Conservation (phyloP, 2,113 vertebrate species). For the Macquaria ambigua region DNA sequence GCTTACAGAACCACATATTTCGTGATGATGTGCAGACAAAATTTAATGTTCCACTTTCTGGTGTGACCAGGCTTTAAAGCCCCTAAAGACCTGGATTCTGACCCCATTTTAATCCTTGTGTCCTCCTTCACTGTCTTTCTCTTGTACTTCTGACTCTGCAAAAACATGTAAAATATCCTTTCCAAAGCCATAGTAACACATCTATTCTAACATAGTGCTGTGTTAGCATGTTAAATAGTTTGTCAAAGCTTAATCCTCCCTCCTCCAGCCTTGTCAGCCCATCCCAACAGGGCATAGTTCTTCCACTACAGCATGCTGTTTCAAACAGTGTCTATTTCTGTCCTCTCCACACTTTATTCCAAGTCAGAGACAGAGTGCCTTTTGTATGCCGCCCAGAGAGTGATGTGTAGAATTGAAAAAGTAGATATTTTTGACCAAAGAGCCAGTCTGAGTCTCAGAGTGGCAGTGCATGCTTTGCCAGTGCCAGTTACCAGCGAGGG, state of each 20-base stretch:
- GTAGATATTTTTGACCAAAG: conserved; percentile 76
- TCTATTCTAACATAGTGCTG: conserved; percentile 23
- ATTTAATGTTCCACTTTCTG: not conserved
- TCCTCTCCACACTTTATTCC: conserved; percentile 80
- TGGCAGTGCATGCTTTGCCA: conserved; percentile 57
- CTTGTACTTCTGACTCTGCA: conserved; percentile 22
- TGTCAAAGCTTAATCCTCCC: conserved; percentile 33
- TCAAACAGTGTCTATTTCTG: conserved; percentile 84
- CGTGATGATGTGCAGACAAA: not conserved
- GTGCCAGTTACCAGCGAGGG: conserved; percentile 68
- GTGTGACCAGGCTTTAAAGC: not conserved
- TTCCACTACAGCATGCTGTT: conserved; percentile 82
- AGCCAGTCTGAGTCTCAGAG: conserved; percentile 61
- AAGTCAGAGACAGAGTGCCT: conserved; percentile 84
- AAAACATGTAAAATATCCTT: conserved; percentile 23
- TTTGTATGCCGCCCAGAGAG: conserved; percentile 81
- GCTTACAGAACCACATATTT: too few relatives aligned
- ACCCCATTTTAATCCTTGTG: not conserved
- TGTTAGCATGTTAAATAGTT: conserved; percentile 54
- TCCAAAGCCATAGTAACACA: conserved; percentile 22
- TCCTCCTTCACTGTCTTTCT: not conserved
- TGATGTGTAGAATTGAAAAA: conserved; percentile 79
- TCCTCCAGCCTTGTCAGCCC: conserved; percentile 67
- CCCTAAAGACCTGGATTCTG: not conserved
- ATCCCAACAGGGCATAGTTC: conserved; percentile 77